Percentiles rank a stretch among this genome's conserved stretches.
Evolutionary conservation across 2,113 vertebrate genomes (phyloP).

Genomic region (Felis catus): DNA sequence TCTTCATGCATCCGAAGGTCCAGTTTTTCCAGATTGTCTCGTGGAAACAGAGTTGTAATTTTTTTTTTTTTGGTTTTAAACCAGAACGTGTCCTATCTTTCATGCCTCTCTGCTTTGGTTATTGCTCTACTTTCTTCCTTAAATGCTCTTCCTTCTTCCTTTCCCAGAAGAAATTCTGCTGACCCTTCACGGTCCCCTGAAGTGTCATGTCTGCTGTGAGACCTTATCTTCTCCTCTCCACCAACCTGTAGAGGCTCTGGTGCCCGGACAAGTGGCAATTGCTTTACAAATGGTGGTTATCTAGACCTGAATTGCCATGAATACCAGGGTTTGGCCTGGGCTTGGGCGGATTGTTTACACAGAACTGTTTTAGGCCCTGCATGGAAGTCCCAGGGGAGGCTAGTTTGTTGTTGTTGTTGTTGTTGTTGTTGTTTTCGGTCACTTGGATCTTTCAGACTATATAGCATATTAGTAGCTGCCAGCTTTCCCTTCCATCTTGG

Average conservation of each 20-base stretch:
- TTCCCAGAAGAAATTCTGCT: neutral
- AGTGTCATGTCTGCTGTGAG: neutral
- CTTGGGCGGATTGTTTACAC: neutral
- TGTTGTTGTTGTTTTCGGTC: neutral
- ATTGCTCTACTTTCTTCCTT: neutral
- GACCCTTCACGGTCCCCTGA: neutral
- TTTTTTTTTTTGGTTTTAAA: neutral
- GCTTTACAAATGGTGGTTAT: constrained; percentile 4
- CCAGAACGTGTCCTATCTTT: neutral
- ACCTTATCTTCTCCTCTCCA: neutral
- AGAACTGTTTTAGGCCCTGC: neutral
- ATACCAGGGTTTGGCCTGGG: neutral
- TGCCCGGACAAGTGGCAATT: neutral
- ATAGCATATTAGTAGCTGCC: neutral
- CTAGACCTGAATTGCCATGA: neutral
- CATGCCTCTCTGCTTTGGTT: neutral
- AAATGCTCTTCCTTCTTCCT: neutral
- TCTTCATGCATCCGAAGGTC: neutral
- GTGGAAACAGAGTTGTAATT: neutral
- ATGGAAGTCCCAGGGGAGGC: neutral
- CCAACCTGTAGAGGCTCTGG: neutral
- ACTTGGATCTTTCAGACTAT: neutral
- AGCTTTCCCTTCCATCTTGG: neutral
- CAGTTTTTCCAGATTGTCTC: neutral
- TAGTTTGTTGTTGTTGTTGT: neutral